A percentile compares a stretch with the other conserved stretches of the same genome.
Conservation (phyloP, 2,888 invertebrate species). For the Sesia apiformis region DNA sequence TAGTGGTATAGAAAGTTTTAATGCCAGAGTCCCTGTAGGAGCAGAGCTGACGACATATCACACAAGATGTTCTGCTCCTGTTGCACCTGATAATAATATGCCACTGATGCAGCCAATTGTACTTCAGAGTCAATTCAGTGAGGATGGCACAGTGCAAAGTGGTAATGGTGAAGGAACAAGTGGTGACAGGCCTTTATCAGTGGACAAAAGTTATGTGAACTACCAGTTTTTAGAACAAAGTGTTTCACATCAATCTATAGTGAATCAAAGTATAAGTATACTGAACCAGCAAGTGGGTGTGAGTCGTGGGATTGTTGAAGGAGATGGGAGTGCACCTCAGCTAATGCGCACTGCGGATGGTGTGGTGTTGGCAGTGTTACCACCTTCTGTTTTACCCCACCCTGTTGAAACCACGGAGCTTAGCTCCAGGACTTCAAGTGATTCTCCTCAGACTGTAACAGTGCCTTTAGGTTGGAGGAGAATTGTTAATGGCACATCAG, state of each 20-base stretch:
- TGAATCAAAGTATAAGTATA: constrained; percentile 70
- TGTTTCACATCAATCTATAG: constrained; percentile 67
- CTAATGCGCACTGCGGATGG: constrained; percentile 63
- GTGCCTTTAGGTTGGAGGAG: constrained; percentile 70
- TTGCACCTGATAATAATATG: constrained; percentile 44
- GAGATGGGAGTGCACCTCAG: constrained; percentile 47
- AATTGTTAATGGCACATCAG: constrained; percentile 56
- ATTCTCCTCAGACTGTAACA: constrained; percentile 50
- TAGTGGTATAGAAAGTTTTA: constrained; percentile 42
- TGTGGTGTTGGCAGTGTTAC: constrained; percentile 62
- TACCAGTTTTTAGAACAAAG: constrained; percentile 71
- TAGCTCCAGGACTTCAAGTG: constrained; percentile 47
- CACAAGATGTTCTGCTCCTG: constrained; percentile 35
- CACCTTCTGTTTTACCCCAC: constrained; percentile 36
- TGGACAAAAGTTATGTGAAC: constrained; percentile 62
- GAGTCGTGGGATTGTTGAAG: constrained; percentile 45
- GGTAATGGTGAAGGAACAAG: constrained; percentile 40
- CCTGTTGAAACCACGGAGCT: constrained; percentile 35
- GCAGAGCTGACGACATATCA: constrained; percentile 47
- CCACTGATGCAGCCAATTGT: constrained; percentile 42
- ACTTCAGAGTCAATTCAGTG: constrained; percentile 47
- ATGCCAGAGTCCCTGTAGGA: constrained; percentile 33
- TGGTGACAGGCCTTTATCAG: constrained; percentile 49
- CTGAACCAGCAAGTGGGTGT: constrained; percentile 68
- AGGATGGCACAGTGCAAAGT: constrained; percentile 47